Conservation (phyloP, 2,113 vertebrate genomes). For the Syngnathoides biaculeatus region DNA sequence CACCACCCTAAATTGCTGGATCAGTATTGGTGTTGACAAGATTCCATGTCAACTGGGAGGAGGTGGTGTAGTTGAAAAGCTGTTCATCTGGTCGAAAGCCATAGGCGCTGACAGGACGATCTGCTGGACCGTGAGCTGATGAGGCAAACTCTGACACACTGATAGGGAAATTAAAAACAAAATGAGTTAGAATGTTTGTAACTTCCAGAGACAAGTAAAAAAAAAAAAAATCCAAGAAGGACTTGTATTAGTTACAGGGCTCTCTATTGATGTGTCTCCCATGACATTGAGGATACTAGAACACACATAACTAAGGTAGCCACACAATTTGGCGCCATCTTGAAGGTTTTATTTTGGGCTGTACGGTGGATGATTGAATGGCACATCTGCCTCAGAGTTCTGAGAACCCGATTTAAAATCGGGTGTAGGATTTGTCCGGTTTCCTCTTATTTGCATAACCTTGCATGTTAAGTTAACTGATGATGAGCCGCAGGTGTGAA, state of each 20-base stretch:
- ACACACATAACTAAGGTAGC: too few relatives aligned
- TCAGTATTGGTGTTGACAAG: background rate
- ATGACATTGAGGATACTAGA: too few relatives aligned
- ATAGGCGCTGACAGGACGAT: slow-evolving; percentile 3
- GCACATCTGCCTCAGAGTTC: too few relatives aligned
- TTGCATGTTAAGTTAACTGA: too few relatives aligned
- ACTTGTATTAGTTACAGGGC: background rate
- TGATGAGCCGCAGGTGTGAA: too few relatives aligned
- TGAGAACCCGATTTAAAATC: too few relatives aligned
- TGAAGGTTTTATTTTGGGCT: too few relatives aligned
- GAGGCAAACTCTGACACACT: background rate
- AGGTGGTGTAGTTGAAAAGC: slow-evolving; percentile 11
- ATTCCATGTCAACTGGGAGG: slow-evolving; percentile 7
- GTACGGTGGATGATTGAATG: too few relatives aligned
- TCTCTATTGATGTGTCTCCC: too few relatives aligned
- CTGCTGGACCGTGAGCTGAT: background rate
- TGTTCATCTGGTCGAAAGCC: slow-evolving; percentile 14
- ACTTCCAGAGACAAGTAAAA: background rate
- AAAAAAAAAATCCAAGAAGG: background rate
- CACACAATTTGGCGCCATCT: too few relatives aligned
- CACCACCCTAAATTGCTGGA: background rate
- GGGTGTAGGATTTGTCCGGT: too few relatives aligned
- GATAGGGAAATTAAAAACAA: background rate
- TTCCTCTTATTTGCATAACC: too few relatives aligned
- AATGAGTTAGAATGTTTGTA: background rate